Percentiles rank a stretch among this genome's conserved stretches.
These are phyloP conservation scores for Eumeta japonica DNA, from an alignment of 1,140 invertebrate species.

Conservation along the genomic window DNA sequence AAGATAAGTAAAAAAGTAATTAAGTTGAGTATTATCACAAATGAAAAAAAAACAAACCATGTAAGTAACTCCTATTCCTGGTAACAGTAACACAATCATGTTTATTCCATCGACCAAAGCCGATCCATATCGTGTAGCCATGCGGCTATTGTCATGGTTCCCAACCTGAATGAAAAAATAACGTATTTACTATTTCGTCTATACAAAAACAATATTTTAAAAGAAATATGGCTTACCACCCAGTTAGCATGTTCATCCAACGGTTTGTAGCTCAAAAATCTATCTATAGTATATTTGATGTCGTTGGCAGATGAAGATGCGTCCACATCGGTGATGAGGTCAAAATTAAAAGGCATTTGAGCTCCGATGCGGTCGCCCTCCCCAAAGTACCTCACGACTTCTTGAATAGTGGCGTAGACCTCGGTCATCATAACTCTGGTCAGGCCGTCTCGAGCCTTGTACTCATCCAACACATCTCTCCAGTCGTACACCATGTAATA, in stretches of 20 bases:
- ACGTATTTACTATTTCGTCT: no score
- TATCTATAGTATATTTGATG: conserved; percentile 55
- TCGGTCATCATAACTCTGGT: conserved; percentile 66
- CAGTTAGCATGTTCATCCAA: conserved; percentile 60
- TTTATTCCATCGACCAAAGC: conserved; percentile 52
- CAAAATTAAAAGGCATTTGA: conserved; percentile 70
- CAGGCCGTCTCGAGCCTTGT: conserved; percentile 36
- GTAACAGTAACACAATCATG: conserved; percentile 54
- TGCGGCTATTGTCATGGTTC: conserved; percentile 56
- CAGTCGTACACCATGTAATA: conserved; percentile 65
- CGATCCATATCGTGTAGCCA: conserved; percentile 45
- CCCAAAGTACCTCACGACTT: conserved; percentile 61
- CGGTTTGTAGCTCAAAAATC: conserved; percentile 62
- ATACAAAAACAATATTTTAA: neutral
- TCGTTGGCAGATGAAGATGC: conserved; percentile 53
- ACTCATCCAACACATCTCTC: conserved; percentile 64
- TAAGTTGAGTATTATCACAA: no score
- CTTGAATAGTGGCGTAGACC: conserved; percentile 58
- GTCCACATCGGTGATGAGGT: conserved; percentile 58
- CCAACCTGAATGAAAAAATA: conserved; percentile 36
- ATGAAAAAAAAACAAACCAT: no score
- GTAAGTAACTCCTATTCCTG: conserved; percentile 73
- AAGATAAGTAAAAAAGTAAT: no score
- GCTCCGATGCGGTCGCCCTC: conserved; percentile 53
- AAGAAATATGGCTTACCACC: conserved; percentile 60